phyloP scores from a whole-genome alignment of 2,888 invertebrate species.

The Sialis fuliginosa region DNA sequence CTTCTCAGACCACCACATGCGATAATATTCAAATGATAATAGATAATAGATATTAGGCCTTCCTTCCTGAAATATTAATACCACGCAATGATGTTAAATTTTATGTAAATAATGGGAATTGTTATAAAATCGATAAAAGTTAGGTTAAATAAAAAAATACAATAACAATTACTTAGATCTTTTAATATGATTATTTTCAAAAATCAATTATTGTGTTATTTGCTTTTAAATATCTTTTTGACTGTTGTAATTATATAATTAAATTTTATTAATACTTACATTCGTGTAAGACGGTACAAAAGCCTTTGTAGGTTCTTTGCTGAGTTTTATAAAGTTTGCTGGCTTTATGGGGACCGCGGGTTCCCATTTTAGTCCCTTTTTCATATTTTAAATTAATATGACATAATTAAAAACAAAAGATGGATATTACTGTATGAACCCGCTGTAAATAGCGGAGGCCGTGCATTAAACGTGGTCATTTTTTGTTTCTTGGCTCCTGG shows the following conservation, averaged over 20 bases:
- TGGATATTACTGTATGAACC: no score
- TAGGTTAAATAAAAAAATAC: neutral
- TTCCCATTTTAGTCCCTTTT: neutral
- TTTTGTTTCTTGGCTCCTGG: no score
- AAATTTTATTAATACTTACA: neutral
- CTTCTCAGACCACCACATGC: neutral
- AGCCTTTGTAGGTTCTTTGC: neutral
- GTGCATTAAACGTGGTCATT: no score
- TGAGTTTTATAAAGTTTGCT: neutral
- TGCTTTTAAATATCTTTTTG: neutral
- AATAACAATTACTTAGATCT: neutral
- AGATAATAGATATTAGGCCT: neutral
- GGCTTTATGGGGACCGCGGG: constrained; percentile 1
- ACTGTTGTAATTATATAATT: neutral
- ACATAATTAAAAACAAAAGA: no score
- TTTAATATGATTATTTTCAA: neutral
- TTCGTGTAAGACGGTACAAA: neutral
- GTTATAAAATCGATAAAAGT: neutral
- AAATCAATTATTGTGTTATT: neutral
- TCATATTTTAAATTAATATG: neutral
- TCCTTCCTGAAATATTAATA: neutral
- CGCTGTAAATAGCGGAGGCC: no score
- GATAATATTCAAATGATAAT: neutral
- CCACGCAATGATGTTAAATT: neutral
- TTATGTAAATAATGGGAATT: no score